These are phyloP conservation scores for Belgica antarctica DNA, from an alignment of 2,888 invertebrate genomes.

Conservation along the genomic window DNA sequence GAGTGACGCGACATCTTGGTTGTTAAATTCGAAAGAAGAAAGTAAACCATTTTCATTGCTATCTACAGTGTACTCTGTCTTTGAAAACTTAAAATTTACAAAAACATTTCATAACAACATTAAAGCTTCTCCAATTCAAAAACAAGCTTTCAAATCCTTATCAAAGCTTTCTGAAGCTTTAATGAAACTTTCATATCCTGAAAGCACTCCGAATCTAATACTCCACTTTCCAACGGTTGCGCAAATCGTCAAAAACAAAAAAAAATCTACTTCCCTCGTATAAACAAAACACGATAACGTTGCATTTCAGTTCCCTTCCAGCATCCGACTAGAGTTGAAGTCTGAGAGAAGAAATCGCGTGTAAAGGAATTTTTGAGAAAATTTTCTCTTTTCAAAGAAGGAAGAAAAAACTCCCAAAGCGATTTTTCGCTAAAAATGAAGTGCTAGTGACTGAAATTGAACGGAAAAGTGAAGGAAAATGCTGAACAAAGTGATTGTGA, in stretches of 20 bases:
- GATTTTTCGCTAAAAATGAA: constrained; percentile 20
- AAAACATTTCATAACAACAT: no score
- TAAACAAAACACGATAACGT: constrained; percentile 42
- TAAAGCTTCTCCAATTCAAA: no score
- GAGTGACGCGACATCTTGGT: no score
- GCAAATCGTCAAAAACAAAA: constrained; percentile 13
- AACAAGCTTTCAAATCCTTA: constrained; percentile 13
- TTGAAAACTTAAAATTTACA: no score
- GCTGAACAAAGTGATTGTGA: constrained; percentile 40
- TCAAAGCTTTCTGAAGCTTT: constrained; percentile 23
- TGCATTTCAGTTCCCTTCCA: constrained; percentile 38
- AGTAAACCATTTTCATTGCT: no score
- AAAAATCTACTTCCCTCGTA: constrained; percentile 20
- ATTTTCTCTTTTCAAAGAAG: neutral
- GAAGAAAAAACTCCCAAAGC: constrained; percentile 23
- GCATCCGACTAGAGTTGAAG: constrained; percentile 43
- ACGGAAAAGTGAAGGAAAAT: constrained; percentile 29
- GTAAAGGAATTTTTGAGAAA: neutral
- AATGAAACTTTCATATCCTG: constrained; percentile 4
- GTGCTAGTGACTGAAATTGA: constrained; percentile 31
- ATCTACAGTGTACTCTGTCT: no score
- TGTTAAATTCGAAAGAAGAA: no score
- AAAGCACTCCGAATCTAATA: constrained; percentile 36
- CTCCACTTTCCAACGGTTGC: constrained; percentile 4
- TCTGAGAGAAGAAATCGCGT: neutral